phyloP scores from a whole-genome alignment of 1,140 invertebrate genomes.

The Apocrypta bakeri region DNA sequence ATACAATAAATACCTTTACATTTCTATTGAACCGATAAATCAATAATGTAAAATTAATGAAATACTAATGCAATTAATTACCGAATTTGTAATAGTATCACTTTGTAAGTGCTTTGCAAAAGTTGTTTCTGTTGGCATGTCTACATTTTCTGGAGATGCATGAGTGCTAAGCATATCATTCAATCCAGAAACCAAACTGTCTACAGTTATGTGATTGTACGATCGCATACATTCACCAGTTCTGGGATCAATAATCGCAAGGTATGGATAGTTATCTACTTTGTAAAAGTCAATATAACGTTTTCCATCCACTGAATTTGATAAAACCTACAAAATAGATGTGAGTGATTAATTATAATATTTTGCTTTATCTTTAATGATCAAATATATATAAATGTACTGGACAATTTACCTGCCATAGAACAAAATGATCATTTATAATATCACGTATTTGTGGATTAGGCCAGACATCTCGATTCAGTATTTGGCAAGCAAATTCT shows the following conservation, averaged over 20 bases:
- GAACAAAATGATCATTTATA: slow-evolving; percentile 83
- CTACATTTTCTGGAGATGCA: slow-evolving; percentile 69
- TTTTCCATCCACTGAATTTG: slow-evolving; percentile 81
- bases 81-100: slow-evolving; percentile 51
- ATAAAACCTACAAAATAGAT: slow-evolving; percentile 76
- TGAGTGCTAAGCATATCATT: slow-evolving; percentile 71
- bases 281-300: slow-evolving; percentile 84
- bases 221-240: slow-evolving; percentile 81
- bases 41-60: background rate
- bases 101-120: slow-evolving; percentile 42
- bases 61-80: background rate
- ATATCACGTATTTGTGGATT: slow-evolving; percentile 80
- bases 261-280: slow-evolving; percentile 80
- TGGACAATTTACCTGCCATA: slow-evolving; percentile 83
- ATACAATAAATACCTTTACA: slow-evolving; percentile 10
- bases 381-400: slow-evolving; percentile 22
- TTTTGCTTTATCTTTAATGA: slow-evolving; percentile 31
- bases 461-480: slow-evolving; percentile 88
- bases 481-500: slow-evolving; percentile 83
- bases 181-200: slow-evolving; percentile 67
- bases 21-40: background rate
- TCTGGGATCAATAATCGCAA: slow-evolving; percentile 84
- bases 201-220: slow-evolving; percentile 75
- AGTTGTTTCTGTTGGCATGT: slow-evolving; percentile 35
- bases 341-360: background rate